Conservation (phyloP, 2,888 invertebrate species). For the Sycophila texana region DNA sequence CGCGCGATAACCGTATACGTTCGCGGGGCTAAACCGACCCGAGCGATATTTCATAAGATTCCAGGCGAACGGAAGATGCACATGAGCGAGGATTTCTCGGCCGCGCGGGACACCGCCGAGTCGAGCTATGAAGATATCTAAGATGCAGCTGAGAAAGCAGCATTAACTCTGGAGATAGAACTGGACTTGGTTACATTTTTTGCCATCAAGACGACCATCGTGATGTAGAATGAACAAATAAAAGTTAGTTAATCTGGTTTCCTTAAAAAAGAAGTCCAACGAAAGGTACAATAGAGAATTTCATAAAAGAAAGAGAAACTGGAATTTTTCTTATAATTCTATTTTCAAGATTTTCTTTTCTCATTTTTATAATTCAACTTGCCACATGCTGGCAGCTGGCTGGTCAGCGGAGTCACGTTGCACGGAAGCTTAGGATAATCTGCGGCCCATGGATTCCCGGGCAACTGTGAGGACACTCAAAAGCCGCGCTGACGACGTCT, state of each 20-base stretch:
- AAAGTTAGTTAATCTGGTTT: too few species aligned
- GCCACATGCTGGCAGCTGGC: background rate
- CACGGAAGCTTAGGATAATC: slow-evolving; percentile 10
- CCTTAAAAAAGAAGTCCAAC: too few species aligned
- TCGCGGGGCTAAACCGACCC: slow-evolving; percentile 68
- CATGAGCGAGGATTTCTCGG: background rate
- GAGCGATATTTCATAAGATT: slow-evolving; percentile 68
- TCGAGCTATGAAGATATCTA: too few species aligned
- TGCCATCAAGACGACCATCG: too few species aligned
- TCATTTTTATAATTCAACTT: background rate
- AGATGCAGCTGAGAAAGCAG: too few species aligned
- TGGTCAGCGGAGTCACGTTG: slow-evolving; percentile 4
- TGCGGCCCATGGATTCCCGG: background rate
- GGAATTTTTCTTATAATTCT: too few species aligned
- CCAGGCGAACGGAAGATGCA: slow-evolving; percentile 18
- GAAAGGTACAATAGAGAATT: too few species aligned
- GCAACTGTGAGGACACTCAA: background rate
- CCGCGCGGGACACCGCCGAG: background rate
- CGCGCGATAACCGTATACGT: slow-evolving; percentile 53
- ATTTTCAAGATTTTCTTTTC: background rate
- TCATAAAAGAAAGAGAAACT: too few species aligned
- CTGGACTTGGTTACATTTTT: too few species aligned
- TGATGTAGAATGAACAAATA: too few species aligned
- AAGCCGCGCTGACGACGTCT: slow-evolving; percentile 27
- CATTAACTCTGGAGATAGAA: too few species aligned